Percentiles rank a stretch among this genome's conserved stretches.
These are phyloP conservation scores for Platynereis dumerilii DNA, from an alignment of 2,888 invertebrate genomes.

Conservation along the genomic window DNA sequence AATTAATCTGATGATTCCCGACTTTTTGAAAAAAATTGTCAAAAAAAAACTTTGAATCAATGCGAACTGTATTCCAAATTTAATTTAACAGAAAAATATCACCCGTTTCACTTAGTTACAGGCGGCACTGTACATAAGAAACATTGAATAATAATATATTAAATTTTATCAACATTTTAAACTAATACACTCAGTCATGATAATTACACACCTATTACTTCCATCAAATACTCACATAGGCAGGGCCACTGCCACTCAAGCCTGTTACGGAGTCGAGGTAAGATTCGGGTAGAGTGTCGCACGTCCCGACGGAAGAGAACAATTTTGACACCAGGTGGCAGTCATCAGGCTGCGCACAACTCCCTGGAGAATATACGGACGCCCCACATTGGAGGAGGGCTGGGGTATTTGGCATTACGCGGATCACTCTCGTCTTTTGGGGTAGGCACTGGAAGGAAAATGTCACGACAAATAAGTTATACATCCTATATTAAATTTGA, in stretches of 20 bases:
- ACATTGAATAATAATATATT: too few relatives aligned
- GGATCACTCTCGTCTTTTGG: constrained; percentile 74
- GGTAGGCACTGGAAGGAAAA: constrained; percentile 50
- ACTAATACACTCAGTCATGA: too few relatives aligned
- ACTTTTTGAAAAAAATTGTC: too few relatives aligned
- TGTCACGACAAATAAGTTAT: not conserved
- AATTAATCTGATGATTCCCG: too few relatives aligned
- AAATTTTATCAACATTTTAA: too few relatives aligned
- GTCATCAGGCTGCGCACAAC: constrained; percentile 65
- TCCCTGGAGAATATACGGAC: constrained; percentile 81
- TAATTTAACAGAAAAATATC: too few relatives aligned
- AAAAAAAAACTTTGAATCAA: too few relatives aligned
- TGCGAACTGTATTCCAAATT: too few relatives aligned
- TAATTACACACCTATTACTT: too few relatives aligned
- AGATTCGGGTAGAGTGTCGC: constrained; percentile 80
- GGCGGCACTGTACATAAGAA: too few relatives aligned
- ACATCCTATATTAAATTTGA: not conserved
- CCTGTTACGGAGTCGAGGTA: constrained; percentile 82
- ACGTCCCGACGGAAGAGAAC: constrained; percentile 78
- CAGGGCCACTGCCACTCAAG: constrained; percentile 88
- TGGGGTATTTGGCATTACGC: constrained; percentile 93
- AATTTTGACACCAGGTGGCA: constrained; percentile 49
- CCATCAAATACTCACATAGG: constrained; percentile 84
- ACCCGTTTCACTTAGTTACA: too few relatives aligned
- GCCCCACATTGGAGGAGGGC: constrained; percentile 83